A percentile compares a stretch with the other conserved stretches of the same genome.
Conservation (phyloP, 2,113 vertebrate genomes). For the Brachypodius melanocephalos region DNA sequence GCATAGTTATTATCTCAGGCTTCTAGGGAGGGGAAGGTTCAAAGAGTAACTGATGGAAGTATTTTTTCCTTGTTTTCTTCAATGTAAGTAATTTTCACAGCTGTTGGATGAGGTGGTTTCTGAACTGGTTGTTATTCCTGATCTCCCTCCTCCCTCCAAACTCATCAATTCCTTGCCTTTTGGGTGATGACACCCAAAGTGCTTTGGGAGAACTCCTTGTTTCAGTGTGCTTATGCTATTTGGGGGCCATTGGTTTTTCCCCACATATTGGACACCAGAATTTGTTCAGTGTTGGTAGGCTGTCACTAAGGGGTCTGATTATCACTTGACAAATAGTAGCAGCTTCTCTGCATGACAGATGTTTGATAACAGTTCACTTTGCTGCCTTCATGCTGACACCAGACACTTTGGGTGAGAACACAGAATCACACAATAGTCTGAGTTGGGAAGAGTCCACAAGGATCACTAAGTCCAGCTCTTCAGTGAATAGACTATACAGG, state of each 20-base stretch:
- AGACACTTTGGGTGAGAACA: not conserved
- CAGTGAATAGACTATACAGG: not conserved
- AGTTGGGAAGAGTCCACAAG: not conserved
- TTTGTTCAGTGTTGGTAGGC: not conserved
- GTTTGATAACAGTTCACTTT: not conserved
- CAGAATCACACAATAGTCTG: not conserved
- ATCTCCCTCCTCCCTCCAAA: not conserved
- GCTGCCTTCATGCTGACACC: not conserved
- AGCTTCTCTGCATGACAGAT: not conserved
- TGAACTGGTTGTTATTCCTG: not conserved
- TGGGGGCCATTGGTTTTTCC: not conserved
- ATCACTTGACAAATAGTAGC: not conserved
- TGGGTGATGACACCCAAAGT: not conserved
- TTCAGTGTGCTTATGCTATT: too few species aligned
- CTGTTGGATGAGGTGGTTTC: not conserved
- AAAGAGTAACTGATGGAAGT: not conserved
- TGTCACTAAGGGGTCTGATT: not conserved
- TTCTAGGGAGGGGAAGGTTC: not conserved
- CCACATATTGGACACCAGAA: not conserved
- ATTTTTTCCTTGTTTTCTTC: not conserved
- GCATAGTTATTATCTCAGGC: not conserved
- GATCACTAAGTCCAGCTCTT: not conserved
- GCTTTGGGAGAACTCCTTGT: not conserved
- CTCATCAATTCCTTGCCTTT: not conserved
- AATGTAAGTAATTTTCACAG: accelerated